Percentiles rank a stretch among this genome's conserved stretches.
Evolutionary conservation across 2,797 vertebrate genomes (phyloP).

Genomic region (Mormyrus proboscirostris): DNA sequence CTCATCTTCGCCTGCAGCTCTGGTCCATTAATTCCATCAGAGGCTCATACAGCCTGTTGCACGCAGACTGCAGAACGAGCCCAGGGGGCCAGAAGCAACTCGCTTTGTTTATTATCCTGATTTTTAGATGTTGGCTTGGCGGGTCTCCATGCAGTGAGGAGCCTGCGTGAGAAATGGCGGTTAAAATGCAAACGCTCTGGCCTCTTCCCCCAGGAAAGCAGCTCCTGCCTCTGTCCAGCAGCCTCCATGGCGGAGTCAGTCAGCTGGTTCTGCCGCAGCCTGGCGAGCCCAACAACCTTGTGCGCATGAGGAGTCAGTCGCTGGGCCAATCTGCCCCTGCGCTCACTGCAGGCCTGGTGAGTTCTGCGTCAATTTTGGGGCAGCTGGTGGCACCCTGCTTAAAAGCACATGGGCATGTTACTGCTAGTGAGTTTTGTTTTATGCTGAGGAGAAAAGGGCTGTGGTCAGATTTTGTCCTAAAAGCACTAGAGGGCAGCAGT

Average conservation of each 20-base stretch:
- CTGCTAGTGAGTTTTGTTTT: background rate
- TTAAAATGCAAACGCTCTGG: background rate
- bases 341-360: slow-evolving; percentile 88
- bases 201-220: slow-evolving; percentile 75
- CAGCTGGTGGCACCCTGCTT: background rate
- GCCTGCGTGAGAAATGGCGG: background rate
- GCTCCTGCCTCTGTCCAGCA: slow-evolving; percentile 84
- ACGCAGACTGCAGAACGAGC: background rate
- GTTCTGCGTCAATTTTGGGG: slow-evolving; percentile 27
- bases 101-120: background rate
- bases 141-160: background rate
- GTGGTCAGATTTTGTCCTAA: background rate
- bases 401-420: background rate
- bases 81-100: background rate
- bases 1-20: background rate
- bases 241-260: slow-evolving; percentile 78
- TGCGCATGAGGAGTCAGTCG: slow-evolving; percentile 88
- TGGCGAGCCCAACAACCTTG: slow-evolving; percentile 79
- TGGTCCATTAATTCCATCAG: slow-evolving; percentile 3
- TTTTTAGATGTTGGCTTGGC: background rate
- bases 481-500: background rate
- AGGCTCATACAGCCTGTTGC: background rate
- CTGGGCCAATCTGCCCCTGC: slow-evolving; percentile 92
- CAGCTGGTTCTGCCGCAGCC: slow-evolving; percentile 71
- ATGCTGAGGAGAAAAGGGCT: background rate